Conservation (phyloP, 2,797 vertebrate genomes). For the Etheostoma nigrum region DNA sequence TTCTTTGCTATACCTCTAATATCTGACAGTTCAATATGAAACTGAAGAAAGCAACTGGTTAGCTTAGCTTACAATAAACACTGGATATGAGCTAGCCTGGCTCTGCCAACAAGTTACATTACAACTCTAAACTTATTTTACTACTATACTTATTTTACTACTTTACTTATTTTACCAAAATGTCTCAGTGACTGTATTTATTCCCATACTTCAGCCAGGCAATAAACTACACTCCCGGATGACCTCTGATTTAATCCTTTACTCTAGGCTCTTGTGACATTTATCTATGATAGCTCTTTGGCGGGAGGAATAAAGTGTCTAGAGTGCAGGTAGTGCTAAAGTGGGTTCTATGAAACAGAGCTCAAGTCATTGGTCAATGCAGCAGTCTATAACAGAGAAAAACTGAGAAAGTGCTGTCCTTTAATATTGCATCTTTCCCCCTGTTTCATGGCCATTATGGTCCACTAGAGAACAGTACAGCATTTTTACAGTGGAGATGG, state of each 20-base stretch:
- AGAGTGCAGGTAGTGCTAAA: constrained; percentile 11
- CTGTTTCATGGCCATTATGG: constrained; percentile 11
- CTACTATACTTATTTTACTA: too few relatives aligned
- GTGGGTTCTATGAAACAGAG: constrained; percentile 6
- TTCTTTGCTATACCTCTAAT: not conserved
- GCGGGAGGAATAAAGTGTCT: constrained; percentile 28
- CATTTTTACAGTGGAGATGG: constrained; percentile 8
- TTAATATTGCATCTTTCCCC: constrained; percentile 18
- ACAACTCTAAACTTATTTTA: constrained; percentile 25
- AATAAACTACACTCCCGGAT: constrained; percentile 19
- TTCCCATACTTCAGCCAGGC: not conserved
- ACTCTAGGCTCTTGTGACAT: constrained; percentile 26
- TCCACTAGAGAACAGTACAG: constrained; percentile 23
- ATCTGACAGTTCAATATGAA: not conserved
- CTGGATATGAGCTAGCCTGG: not conserved
- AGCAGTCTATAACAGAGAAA: constrained; percentile 6
- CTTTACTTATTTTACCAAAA: constrained; percentile 2
- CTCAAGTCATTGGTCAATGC: constrained; percentile 13
- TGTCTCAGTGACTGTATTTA: constrained; percentile 18
- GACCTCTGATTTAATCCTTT: constrained; percentile 33
- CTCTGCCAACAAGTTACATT: constrained; percentile 35
- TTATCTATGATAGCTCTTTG: constrained; percentile 49
- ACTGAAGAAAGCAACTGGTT: not conserved
- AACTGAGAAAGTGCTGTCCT: not conserved
- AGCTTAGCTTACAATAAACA: not conserved